phyloP scores from a whole-genome alignment of 2,888 invertebrate species.

The Sinhomidia bicolor region DNA sequence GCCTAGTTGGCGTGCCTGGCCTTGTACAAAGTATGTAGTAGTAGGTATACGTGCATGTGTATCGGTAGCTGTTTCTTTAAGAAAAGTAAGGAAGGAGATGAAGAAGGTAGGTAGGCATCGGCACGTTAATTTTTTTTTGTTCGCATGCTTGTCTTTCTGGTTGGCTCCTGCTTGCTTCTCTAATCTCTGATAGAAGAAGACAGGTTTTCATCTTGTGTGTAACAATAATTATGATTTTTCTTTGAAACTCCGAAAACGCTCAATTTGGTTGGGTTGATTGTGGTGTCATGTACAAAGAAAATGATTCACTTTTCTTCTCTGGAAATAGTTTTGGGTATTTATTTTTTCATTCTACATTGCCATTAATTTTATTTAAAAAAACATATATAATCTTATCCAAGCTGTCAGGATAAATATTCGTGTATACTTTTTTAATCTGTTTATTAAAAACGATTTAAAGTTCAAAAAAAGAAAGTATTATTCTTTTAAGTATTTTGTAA shows the following conservation, averaged over 20 bases:
- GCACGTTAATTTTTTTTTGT: background rate
- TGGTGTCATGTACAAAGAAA: too few species aligned
- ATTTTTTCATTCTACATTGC: too few species aligned
- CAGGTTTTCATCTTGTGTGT: slow-evolving; percentile 50
- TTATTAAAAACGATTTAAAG: background rate
- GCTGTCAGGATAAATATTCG: too few species aligned
- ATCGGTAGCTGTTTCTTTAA: background rate
- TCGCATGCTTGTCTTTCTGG: background rate
- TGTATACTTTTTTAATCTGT: background rate
- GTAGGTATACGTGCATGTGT: too few species aligned
- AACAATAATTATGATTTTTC: too few species aligned
- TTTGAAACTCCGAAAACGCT: background rate
- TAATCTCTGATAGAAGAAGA: background rate
- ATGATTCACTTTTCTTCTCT: background rate
- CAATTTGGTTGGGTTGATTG: background rate
- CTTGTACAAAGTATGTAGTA: too few species aligned
- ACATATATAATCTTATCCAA: too few species aligned
- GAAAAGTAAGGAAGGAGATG: background rate
- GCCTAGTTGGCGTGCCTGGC: background rate
- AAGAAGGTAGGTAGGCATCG: background rate
- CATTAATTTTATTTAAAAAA: too few species aligned
- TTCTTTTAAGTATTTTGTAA: too few species aligned
- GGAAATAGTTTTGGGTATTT: background rate
- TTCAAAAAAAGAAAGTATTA: too few species aligned
- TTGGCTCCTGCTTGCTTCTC: background rate